Evolutionary conservation across 2,888 invertebrate species (phyloP).

Genomic region (Oscheius sp.): DNA sequence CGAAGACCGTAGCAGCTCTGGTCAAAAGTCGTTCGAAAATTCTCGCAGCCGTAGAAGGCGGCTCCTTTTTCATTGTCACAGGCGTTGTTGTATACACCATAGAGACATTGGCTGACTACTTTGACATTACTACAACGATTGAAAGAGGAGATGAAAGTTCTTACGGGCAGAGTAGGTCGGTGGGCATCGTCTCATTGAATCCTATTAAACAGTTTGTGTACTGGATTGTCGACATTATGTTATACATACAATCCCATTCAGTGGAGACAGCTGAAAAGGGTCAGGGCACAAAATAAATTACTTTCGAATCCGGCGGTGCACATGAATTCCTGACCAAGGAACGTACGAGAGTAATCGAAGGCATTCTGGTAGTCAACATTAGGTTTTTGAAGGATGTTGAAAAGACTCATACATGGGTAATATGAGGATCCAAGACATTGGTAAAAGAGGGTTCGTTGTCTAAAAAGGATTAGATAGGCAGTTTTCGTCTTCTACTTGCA

Average conservation of each 20-base stretch:
- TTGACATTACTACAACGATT: conserved; percentile 40
- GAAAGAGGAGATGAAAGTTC: not conserved
- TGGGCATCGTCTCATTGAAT: conserved; percentile 46
- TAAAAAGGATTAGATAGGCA: conserved; percentile 1
- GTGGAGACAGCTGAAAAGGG: conserved; percentile 38
- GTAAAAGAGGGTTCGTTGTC: conserved; percentile 53
- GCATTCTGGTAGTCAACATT: conserved; percentile 43
- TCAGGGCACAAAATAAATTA: conserved; percentile 6
- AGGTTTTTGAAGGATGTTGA: conserved; percentile 44
- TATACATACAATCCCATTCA: conserved; percentile 42
- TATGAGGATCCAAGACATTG: conserved; percentile 60
- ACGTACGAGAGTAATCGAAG: conserved; percentile 55
- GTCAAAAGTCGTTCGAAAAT: conserved; percentile 54
- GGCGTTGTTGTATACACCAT: conserved; percentile 40
- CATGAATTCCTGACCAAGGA: conserved; percentile 52
- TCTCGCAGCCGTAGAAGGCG: conserved; percentile 57
- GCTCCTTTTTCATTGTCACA: conserved; percentile 40
- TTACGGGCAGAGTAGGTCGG: conserved; percentile 50
- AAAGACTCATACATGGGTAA: conserved; percentile 53
- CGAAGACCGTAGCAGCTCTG: conserved; percentile 51
- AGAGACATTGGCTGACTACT: conserved; percentile 41
- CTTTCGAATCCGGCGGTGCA: conserved; percentile 59
- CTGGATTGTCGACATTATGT: conserved; percentile 33
- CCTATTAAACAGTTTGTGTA: conserved; percentile 39
- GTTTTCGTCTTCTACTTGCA: conserved; percentile 39